Evolutionary conservation across 2,113 vertebrate genomes (phyloP), one percentile per base, ranked within the genome.

Genomic region (Bothrops jararaca): DNA sequence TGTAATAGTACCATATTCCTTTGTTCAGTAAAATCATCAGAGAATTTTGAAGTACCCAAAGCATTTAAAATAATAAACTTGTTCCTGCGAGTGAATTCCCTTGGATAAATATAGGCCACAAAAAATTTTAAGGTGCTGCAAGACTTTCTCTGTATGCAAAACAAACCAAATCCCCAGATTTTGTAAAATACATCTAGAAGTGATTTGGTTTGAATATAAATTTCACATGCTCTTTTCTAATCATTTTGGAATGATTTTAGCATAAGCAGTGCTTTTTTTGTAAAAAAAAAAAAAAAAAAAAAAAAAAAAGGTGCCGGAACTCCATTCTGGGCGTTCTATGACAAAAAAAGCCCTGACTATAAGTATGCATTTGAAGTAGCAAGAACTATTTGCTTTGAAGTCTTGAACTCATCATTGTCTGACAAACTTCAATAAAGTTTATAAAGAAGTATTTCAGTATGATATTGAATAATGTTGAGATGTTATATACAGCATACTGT

Each of bases 371-470:
- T 91, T 85, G 60, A 80, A 88, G 53, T 26, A 39, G 39, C 58
- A n/a, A 53, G 80, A n/a, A 69, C n/a, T 48, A 42, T 85, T 91
- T 56, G 57, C 85, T 93, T 86, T 69, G 54, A 74, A 64, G 90
- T 86, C 89, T 85, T 5, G 0, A 69, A 52, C 45, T 80, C 39
- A 20, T 85, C 52, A 50, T 50, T 88, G n/a, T 88, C 12, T 13
- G 42, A 53, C n/a, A 86, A 57, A 53, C 89, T 64, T 64, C 54
- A 64, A 48, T 86, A 39, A 34, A 26, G 45, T 60, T 86, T 93
- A 86, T 39, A 60, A 93, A 64, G 23, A 22, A 86, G 34, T 48
- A 11, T 53, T 69, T 92, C 86, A 52, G 74, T 45, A 13, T 60
- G 42, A 52, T 29, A 24, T 15, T 58, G 4, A 12, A 42, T 90